These are phyloP conservation scores for Sparidentex hasta DNA, from an alignment of 2,797 vertebrate species.

Conservation along the genomic window DNA sequence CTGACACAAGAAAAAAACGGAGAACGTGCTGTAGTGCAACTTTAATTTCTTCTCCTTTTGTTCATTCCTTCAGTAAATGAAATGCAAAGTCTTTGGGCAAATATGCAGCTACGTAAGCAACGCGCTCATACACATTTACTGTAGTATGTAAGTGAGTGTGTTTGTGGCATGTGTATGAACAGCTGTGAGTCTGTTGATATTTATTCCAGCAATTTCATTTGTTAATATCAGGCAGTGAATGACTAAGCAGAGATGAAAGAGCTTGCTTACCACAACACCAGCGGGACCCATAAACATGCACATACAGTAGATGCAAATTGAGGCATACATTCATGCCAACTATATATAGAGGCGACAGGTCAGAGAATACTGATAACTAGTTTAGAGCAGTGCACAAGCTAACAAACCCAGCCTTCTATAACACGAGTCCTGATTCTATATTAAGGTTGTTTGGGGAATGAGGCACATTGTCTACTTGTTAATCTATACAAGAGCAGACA, in stretches of 20 bases:
- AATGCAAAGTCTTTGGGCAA: conserved; percentile 44
- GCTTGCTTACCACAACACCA: conserved; percentile 36
- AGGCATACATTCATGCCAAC: conserved; percentile 23
- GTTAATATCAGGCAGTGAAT: conserved; percentile 45
- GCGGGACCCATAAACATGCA: conserved; percentile 44
- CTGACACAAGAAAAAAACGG: not conserved
- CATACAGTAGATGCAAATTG: conserved; percentile 50
- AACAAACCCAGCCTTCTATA: conserved; percentile 30
- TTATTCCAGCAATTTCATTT: conserved; percentile 56
- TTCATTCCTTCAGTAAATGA: conserved; percentile 40
- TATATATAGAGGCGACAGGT: conserved; percentile 42
- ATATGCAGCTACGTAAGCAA: conserved; percentile 11
- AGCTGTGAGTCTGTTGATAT: conserved; percentile 47
- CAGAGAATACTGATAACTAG: conserved; percentile 49
- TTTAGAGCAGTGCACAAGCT: conserved; percentile 22
- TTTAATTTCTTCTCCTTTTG: not conserved
- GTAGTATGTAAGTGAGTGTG: conserved; percentile 11
- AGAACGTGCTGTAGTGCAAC: not conserved
- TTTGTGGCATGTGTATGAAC: conserved; percentile 35
- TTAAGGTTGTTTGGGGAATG: conserved; percentile 50
- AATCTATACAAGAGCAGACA: conserved; percentile 22
- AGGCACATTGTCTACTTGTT: conserved; percentile 20
- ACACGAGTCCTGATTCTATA: conserved; percentile 32
- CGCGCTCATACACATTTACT: conserved; percentile 27
- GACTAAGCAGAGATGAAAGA: conserved; percentile 64